Percentiles rank a stretch among this genome's conserved stretches.
phyloP scores from a whole-genome alignment of 2,113 vertebrate species.

The Pituophis catenifer region DNA sequence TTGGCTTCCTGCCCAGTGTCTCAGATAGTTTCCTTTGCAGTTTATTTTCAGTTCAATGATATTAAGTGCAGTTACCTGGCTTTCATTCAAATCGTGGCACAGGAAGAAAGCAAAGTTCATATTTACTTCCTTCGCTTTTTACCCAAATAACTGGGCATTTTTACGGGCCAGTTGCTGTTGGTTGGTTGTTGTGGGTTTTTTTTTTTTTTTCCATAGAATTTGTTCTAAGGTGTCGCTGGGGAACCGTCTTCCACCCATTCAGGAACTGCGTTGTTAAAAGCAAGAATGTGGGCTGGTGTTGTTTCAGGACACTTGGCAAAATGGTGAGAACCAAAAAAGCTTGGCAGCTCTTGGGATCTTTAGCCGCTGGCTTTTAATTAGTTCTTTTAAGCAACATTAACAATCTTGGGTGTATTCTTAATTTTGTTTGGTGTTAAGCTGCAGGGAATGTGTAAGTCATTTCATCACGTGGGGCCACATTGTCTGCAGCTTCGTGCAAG shows the following conservation, averaged over 20 bases:
- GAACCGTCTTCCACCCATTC: conserved; percentile 26
- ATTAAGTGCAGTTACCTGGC: conserved; percentile 77
- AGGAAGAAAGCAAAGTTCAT: conserved; percentile 48
- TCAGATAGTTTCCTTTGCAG: conserved; percentile 88
- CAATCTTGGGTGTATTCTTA: conserved; percentile 17
- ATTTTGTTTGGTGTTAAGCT: conserved; percentile 4
- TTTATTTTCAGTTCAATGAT: conserved; percentile 89
- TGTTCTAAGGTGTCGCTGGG: neutral
- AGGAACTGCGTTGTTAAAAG: conserved; percentile 27
- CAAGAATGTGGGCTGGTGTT: conserved; percentile 8
- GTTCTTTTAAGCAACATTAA: neutral
- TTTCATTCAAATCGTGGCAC: conserved; percentile 57
- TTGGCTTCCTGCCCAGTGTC: conserved; percentile 90
- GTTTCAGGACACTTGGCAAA: neutral
- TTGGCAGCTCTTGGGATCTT: conserved; percentile 19
- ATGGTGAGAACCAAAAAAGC: conserved; percentile 29
- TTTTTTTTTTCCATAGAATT: neutral
- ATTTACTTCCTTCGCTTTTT: conserved; percentile 43
- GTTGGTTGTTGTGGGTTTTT: too few relatives aligned
- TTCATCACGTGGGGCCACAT: neutral
- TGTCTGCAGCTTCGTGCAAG: neutral
- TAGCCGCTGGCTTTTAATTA: conserved; percentile 37
- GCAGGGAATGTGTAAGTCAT: conserved; percentile 2
- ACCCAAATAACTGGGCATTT: conserved; percentile 57
- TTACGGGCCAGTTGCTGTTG: neutral